A percentile compares a stretch with the other conserved stretches of the same genome.
Evolutionary conservation across 2,888 invertebrate genomes (phyloP).

Genomic region (Sinelater perroti): DNA sequence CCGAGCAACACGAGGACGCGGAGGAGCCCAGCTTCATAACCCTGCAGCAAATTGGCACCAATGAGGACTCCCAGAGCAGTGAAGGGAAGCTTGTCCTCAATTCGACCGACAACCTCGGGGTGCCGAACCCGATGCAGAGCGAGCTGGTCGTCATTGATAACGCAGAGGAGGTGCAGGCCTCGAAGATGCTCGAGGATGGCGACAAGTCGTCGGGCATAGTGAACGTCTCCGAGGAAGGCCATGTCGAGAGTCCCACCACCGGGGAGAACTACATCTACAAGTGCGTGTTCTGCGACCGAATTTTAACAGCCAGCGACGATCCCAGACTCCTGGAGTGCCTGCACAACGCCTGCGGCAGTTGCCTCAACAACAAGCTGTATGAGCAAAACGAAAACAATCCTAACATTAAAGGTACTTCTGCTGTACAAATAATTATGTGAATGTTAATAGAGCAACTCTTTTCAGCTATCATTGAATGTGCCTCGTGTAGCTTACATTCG

Average conservation of each 20-base stretch:
- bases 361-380: conserved; percentile 73
- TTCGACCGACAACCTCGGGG: conserved; percentile 13
- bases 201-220: conserved; percentile 7
- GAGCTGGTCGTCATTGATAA: conserved; percentile 12
- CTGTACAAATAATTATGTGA: background rate
- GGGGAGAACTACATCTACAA: conserved; percentile 56
- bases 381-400: conserved; percentile 61
- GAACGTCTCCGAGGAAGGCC: conserved; percentile 47
- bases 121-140: conserved; percentile 2
- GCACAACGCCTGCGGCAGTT: conserved; percentile 83
- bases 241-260: conserved; percentile 58
- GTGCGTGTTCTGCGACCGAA: conserved; percentile 61
- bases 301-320: conserved; percentile 65
- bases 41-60: conserved; percentile 33
- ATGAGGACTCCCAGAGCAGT: conserved; percentile 13
- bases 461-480: conserved; percentile 67
- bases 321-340: conserved; percentile 89
- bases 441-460: conserved; percentile 5
- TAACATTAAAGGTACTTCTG: conserved; percentile 38
- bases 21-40: conserved; percentile 38
- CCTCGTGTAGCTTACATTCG: conserved; percentile 77
- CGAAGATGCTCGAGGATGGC: conserved; percentile 11
- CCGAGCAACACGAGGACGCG: conserved; percentile 38
- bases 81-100: conserved; percentile 21
- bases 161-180: conserved; percentile 12